phyloP scores from a whole-genome alignment of 2,888 invertebrate species.

The Fissipunctia ypsillon region DNA sequence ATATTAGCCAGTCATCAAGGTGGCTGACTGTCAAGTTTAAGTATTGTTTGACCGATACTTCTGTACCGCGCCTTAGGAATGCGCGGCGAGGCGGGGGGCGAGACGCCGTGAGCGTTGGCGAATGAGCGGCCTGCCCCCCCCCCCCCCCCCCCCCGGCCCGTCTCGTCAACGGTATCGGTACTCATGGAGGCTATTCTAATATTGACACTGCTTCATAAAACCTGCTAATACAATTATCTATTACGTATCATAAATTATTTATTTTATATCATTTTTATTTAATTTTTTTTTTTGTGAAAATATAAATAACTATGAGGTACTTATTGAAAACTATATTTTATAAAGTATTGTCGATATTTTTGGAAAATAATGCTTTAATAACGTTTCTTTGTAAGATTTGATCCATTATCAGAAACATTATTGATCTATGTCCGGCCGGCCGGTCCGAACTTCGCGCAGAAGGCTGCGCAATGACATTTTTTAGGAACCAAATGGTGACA shows the following conservation, averaged over 20 bases:
- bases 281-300: conserved; percentile 28
- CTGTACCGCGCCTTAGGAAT: too few species aligned
- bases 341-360: conserved; percentile 30
- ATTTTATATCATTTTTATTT: conserved; percentile 3
- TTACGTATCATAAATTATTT: neutral
- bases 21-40: too few species aligned
- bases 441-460: too few species aligned
- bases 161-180: neutral
- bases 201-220: conserved; percentile 1
- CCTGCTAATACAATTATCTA: neutral
- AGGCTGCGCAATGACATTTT: too few species aligned
- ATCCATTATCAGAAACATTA: neutral
- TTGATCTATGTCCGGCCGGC: too few species aligned
- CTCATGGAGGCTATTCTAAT: too few species aligned
- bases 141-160: neutral
- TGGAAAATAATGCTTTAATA: conserved; percentile 15
- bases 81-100: too few species aligned
- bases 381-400: neutral
- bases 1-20: too few species aligned
- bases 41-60: too few species aligned
- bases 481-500: too few species aligned
- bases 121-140: too few species aligned
- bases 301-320: conserved; percentile 39
- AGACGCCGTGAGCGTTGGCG: too few species aligned
- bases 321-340: conserved; percentile 13